phyloP scores from a whole-genome alignment of 2,888 invertebrate genomes.

The Trachelus troglodyta region DNA sequence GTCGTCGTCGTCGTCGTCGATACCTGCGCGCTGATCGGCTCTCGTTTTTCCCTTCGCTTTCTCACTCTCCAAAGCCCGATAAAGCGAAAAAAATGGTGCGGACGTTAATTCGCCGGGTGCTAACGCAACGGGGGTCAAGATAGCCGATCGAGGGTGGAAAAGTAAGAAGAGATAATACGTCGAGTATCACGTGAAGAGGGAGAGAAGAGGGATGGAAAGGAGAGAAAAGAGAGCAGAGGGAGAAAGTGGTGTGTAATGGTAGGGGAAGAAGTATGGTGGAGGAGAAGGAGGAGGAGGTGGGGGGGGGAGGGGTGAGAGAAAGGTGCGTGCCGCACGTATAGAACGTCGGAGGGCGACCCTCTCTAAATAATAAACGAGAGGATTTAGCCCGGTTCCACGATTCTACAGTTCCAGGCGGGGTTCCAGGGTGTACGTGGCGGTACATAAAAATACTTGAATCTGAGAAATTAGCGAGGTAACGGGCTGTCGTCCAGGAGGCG shows the following conservation, averaged over 20 bases:
- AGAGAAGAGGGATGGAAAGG: conserved; percentile 4
- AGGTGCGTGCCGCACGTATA: conserved; percentile 1
- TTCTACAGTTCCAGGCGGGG: too few species aligned
- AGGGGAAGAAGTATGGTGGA: not conserved
- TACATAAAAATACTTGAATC: conserved; percentile 66
- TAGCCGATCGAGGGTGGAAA: conserved; percentile 20
- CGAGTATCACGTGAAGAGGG: conserved; percentile 41
- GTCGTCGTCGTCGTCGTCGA: too few species aligned
- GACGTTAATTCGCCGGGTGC: conserved; percentile 30
- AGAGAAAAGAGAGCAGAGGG: conserved; percentile 10
- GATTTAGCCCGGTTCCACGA: conserved; percentile 56
- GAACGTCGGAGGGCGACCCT: conserved; percentile 35
- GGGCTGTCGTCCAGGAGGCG: conserved; percentile 43
- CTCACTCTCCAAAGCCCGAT: too few species aligned
- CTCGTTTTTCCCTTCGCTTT: too few species aligned
- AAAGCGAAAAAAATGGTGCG: too few species aligned
- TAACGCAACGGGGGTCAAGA: conserved; percentile 22
- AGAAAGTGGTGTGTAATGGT: conserved; percentile 1
- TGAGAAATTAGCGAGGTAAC: conserved; percentile 66
- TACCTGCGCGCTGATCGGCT: too few species aligned
- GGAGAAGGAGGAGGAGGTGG: not conserved
- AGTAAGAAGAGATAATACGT: conserved; percentile 44
- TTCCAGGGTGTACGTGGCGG: conserved; percentile 38
- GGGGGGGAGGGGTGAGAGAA: not conserved
- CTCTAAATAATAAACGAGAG: conserved; percentile 66